Evolutionary conservation across 2,888 invertebrate species (phyloP), one percentile per base, ranked within the genome.

Genomic region (Terebella lapidaria): DNA sequence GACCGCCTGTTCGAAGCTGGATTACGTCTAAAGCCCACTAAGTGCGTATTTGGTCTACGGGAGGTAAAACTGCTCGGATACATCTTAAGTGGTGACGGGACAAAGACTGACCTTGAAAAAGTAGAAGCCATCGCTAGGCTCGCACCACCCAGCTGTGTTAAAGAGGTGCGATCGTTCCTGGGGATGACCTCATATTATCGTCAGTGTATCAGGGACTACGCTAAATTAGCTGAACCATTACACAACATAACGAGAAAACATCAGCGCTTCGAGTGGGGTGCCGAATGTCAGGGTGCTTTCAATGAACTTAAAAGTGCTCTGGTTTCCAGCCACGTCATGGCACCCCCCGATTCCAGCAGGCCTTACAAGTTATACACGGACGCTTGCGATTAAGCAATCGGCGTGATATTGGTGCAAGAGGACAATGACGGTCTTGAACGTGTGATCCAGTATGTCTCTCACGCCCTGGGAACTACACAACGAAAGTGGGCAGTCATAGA

Each of bases 51-150:
- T 51, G 57, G 51, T 2, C 28, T 51, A 5, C 15, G 3, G 30
- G 26, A 47, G 27, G 29, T 57, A 2, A 51, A 57, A 57, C 26
- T 57, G 28, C 57, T 57, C 1, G 57, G 57, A 1, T 30, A 58
- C 20, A 4, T 52, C 3, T 5, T 56, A 24, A 47, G 22, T 47
- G 22, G 15, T 10, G 45, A 56, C 4, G 56, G 56, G 10, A 51
- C 58, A 2, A 27, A n/a, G 22, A 15, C 60, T n/a, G 53, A 60
- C 26, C 60, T 58, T 26, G 24, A 52, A 4, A 60, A 60, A 46
- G 24, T 46, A 2, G 24, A n/a, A 54, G 57, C 53, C 10, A 54
- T 60, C 20, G 22, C 27, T 25, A 20, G 45, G 18, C 24, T 26
- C 22, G 28, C 52, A 10, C 24, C 3, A 4, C 57, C 60, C 4